phyloP scores from a whole-genome alignment of 1,140 invertebrate species.

The Eupristina koningsbergeri region DNA sequence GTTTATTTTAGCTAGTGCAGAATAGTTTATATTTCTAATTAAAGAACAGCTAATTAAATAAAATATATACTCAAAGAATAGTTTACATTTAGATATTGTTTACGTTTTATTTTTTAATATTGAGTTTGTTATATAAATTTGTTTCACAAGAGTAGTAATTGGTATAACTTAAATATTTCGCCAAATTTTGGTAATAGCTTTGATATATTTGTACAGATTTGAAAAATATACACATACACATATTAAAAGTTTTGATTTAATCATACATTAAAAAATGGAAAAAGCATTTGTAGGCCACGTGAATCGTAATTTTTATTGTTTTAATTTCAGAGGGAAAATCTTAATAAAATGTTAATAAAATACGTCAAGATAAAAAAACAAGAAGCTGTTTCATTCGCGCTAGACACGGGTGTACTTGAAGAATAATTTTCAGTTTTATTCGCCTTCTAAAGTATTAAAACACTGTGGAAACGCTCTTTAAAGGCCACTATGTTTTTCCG shows the following conservation, averaged over 20 bases:
- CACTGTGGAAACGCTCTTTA: background rate
- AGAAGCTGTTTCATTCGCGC: background rate
- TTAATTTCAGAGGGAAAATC: background rate
- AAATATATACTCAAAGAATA: background rate
- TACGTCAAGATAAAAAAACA: background rate
- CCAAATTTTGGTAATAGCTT: background rate
- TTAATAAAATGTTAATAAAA: background rate
- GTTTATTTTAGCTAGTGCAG: background rate
- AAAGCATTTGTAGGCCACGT: background rate
- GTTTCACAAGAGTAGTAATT: background rate
- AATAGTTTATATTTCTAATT: too few species aligned
- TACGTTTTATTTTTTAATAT: background rate
- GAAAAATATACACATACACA: background rate
- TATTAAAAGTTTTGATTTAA: background rate
- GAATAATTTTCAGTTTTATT: conserved; percentile 4
- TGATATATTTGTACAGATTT: background rate
- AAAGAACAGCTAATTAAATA: background rate
- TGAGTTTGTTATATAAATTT: background rate
- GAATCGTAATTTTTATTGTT: background rate
- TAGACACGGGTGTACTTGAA: background rate
- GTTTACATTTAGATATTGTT: background rate
- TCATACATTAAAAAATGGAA: background rate
- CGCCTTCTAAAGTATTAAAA: background rate
- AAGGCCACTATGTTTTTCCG: background rate
- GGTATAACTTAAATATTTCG: background rate